Percentiles rank a stretch among this genome's conserved stretches.
Evolutionary conservation across 2,113 vertebrate species (phyloP).

Genomic region (Ardeotis arabs): DNA sequence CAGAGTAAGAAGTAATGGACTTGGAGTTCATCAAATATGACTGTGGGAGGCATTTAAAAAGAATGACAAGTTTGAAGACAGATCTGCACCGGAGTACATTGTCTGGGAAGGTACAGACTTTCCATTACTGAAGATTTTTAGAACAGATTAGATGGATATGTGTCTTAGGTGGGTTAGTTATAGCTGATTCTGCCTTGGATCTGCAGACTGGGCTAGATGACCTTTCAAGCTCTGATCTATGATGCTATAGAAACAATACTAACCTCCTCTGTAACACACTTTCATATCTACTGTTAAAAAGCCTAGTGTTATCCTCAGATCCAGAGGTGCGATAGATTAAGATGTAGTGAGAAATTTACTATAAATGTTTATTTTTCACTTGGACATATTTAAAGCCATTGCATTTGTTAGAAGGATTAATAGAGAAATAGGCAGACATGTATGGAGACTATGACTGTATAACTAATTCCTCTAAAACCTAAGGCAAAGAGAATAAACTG

Average conservation of each 20-base stretch:
- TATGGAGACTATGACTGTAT: accelerated
- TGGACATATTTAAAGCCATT: neutral
- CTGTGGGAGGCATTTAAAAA: neutral
- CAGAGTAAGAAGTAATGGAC: neutral
- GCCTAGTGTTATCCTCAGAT: neutral
- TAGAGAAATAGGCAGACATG: neutral
- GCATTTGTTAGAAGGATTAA: neutral
- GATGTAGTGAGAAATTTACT: neutral
- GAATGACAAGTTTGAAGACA: neutral
- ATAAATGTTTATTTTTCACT: neutral
- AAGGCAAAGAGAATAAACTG: neutral
- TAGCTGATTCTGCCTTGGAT: neutral
- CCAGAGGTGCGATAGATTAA: neutral
- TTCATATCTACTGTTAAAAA: neutral
- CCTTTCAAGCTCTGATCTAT: neutral
- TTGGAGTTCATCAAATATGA: neutral
- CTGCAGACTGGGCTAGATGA: neutral
- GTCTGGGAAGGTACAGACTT: neutral
- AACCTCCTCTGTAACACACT: neutral
- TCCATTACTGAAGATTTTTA: neutral
- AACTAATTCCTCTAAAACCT: neutral
- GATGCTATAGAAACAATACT: neutral
- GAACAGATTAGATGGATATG: neutral
- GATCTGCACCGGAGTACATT: neutral
- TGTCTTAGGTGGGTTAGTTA: neutral